Evolutionary conservation across 2,797 vertebrate species (phyloP).

Genomic region (Schizopygopsis malacanthus): DNA sequence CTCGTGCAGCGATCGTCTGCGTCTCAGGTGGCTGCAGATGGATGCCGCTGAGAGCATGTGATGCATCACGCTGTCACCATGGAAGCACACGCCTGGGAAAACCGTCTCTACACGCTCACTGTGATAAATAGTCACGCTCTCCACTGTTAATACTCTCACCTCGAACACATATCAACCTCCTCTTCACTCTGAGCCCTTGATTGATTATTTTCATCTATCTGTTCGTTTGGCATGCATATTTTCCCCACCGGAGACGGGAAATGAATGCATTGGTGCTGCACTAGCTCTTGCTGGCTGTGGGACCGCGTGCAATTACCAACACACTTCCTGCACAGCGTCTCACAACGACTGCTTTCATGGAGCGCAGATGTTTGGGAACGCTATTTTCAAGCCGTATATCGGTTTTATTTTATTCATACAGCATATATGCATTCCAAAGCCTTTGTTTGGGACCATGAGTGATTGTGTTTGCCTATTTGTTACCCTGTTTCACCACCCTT

Average conservation of each 20-base stretch:
- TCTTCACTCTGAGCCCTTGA: constrained; percentile 18
- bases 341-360: not conserved
- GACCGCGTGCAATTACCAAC: not conserved
- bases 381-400: constrained; percentile 1
- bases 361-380: not conserved
- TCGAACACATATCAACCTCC: constrained; percentile 17
- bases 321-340: not conserved
- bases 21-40: not conserved
- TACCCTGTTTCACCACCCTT: constrained; percentile 22
- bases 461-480: constrained; percentile 29
- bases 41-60: not conserved
- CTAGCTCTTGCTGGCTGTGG: not conserved
- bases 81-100: constrained; percentile 33
- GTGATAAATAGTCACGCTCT: constrained; percentile 39
- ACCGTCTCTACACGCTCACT: constrained; percentile 38
- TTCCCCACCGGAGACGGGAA: not conserved
- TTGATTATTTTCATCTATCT: not conserved
- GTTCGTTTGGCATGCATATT: not conserved
- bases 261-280: constrained; percentile 12
- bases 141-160: constrained; percentile 22
- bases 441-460: constrained; percentile 4
- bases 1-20: not conserved
- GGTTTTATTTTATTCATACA: not conserved
- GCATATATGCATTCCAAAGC: constrained; percentile 22
- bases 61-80: constrained; percentile 35